Base-by-base conservation (phyloP, 2,888 invertebrate genomes). In the Hemithea aestivaria region DNA sequence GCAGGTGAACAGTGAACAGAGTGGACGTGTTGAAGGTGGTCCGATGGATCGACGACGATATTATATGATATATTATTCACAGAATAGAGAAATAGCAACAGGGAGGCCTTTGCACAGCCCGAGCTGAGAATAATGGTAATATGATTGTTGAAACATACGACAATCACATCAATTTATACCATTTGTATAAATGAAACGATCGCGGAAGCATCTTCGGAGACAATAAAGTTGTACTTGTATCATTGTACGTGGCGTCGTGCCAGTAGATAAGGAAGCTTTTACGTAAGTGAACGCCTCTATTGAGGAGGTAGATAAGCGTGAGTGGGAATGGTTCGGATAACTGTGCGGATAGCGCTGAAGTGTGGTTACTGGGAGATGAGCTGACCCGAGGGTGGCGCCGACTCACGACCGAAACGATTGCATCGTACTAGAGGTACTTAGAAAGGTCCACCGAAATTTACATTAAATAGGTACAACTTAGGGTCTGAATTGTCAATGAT, bases 361-460 rank as follows among this genome's bases (percentile, higher is more conserved):
- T 61, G 56, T 47, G 59, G 58, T 61, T 56, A 52, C 38, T 54
- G 44, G 37, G 48, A 59, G 61, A 62, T 66, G 62, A 61, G 56
- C 45, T 57, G 61, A 70, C 66, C 66, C 48, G 21, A 23, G 45
- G 62, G 59, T 62, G 61, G 52, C 36, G 42, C 37, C 44, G 53
- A 57, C 53, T 53, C 61, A 65, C 62, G 62, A 62, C 55, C 50
- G 55, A 47, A 56, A 38, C 39, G 53, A 71, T 65, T 61, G 61
- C 54, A 61, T 58, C 55, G 53, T 20, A 20, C 22, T n/a, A n/a
- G n/a, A n/a, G n/a, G n/a, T n/a, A n/a, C n/a, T n/a, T n/a, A n/a
- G n/a, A n/a, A n/a, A n/a, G n/a, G n/a, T n/a, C n/a, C n/a, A n/a
- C n/a, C n/a, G n/a, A n/a, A n/a, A n/a, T n/a, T n/a, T n/a, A n/a